Conservation (phyloP, 2,888 invertebrate species). For the Cacoxenus indagator region DNA sequence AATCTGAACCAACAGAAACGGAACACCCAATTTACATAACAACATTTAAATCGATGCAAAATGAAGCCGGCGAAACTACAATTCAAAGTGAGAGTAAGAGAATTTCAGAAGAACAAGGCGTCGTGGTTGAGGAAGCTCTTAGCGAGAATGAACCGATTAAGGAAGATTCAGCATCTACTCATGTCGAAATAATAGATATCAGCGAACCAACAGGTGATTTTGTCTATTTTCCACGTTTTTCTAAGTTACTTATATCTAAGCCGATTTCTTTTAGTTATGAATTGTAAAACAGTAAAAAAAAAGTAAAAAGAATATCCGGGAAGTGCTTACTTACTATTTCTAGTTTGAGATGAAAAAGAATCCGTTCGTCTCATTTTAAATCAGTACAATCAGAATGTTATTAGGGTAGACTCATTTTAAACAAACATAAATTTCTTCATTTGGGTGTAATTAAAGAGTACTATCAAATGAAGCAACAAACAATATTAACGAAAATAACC, state of each 20-base stretch:
- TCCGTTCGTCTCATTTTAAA: too few species aligned
- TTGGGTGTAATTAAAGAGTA: too few species aligned
- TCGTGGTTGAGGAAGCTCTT: slow-evolving; percentile 68
- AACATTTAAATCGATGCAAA: slow-evolving; percentile 70
- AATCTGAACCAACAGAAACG: slow-evolving; percentile 57
- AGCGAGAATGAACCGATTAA: slow-evolving; percentile 66
- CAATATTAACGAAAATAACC: too few species aligned
- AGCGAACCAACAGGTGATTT: slow-evolving; percentile 67
- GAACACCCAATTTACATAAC: slow-evolving; percentile 69
- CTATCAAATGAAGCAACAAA: too few species aligned
- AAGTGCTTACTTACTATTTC: too few species aligned
- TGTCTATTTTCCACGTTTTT: not conserved
- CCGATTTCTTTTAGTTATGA: slow-evolving; percentile 37
- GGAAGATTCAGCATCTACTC: slow-evolving; percentile 53
- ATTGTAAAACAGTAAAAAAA: slow-evolving; percentile 23
- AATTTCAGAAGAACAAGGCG: slow-evolving; percentile 66
- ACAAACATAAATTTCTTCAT: too few species aligned
- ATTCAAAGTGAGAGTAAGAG: slow-evolving; percentile 68
- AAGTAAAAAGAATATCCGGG: too few species aligned
- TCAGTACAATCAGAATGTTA: too few species aligned
- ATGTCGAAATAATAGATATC: slow-evolving; percentile 69
- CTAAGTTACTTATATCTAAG: not conserved
- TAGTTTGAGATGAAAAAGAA: too few species aligned
- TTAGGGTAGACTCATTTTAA: too few species aligned
- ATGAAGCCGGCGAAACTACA: slow-evolving; percentile 66